Evolutionary conservation across 2,113 vertebrate genomes (phyloP).

Genomic region (Alaudala cheleensis): DNA sequence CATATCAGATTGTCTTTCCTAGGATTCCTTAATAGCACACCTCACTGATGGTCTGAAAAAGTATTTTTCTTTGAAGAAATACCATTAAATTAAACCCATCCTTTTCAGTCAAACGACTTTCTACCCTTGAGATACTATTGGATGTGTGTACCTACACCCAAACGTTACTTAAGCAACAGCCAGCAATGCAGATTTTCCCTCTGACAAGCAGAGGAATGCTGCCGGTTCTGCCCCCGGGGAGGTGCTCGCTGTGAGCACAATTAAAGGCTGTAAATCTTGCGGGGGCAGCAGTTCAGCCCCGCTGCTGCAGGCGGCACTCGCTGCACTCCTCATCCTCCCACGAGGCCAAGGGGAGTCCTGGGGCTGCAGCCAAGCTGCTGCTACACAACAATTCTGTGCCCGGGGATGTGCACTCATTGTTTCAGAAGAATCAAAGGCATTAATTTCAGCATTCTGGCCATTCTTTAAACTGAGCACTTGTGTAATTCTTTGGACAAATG

Average conservation of each 20-base stretch:
- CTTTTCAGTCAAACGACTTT: background rate
- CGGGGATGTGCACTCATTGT: background rate
- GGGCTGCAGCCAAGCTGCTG: background rate
- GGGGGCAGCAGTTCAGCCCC: background rate
- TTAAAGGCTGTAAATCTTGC: background rate
- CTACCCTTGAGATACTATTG: rapidly evolving
- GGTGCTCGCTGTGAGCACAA: background rate
- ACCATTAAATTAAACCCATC: background rate
- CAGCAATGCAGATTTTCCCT: background rate
- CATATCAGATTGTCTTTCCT: background rate
- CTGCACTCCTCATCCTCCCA: background rate
- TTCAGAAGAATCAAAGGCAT: background rate
- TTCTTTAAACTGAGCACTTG: background rate
- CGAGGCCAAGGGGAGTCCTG: background rate
- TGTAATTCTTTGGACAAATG: background rate
- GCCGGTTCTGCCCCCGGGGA: background rate
- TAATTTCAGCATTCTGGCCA: background rate
- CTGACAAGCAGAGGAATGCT: background rate
- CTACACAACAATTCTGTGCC: background rate
- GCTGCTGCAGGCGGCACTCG: slow-evolving; percentile 19
- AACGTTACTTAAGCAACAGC: background rate
- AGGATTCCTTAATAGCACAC: background rate
- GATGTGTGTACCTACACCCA: background rate
- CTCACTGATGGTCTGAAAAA: background rate
- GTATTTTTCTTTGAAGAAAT: background rate